Evolutionary conservation across 1,140 invertebrate species (phyloP).

Genomic region (Campoletis sonorensis): DNA sequence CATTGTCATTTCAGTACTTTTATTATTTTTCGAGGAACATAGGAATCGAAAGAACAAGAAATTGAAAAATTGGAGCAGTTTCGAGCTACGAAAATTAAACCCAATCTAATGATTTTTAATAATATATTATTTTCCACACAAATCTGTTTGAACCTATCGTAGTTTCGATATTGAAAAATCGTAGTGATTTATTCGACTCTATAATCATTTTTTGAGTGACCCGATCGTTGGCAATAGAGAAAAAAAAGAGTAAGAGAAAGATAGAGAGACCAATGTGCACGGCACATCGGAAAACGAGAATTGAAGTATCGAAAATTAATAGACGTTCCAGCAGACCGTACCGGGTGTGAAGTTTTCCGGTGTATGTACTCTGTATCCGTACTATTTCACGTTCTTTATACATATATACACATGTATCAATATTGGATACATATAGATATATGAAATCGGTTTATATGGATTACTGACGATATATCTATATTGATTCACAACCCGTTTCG

Average conservation of each 20-base stretch:
- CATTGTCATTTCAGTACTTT: too few relatives aligned
- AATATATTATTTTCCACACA: too few relatives aligned
- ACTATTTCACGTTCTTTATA: not conserved
- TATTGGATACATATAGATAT: not conserved
- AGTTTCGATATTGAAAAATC: not conserved
- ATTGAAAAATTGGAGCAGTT: too few relatives aligned
- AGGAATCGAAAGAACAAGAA: too few relatives aligned
- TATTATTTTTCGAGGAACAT: too few relatives aligned
- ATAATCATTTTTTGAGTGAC: slow-evolving; percentile 15
- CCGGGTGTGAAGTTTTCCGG: slow-evolving; percentile 18
- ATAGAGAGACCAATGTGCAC: not conserved
- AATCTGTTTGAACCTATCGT: not conserved
- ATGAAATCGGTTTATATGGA: too few relatives aligned
- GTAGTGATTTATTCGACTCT: slow-evolving; percentile 22
- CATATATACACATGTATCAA: not conserved
- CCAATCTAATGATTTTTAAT: too few relatives aligned
- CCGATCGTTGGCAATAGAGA: not conserved
- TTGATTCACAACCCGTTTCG: not conserved
- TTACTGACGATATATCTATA: not conserved
- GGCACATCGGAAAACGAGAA: slow-evolving; percentile 21
- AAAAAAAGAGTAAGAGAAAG: not conserved
- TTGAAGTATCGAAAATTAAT: slow-evolving; percentile 39
- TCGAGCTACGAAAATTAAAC: too few relatives aligned
- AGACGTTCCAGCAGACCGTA: slow-evolving; percentile 12
- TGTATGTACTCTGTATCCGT: not conserved